Conservation (phyloP, 2,113 vertebrate genomes). For the Menidia beryllina region DNA sequence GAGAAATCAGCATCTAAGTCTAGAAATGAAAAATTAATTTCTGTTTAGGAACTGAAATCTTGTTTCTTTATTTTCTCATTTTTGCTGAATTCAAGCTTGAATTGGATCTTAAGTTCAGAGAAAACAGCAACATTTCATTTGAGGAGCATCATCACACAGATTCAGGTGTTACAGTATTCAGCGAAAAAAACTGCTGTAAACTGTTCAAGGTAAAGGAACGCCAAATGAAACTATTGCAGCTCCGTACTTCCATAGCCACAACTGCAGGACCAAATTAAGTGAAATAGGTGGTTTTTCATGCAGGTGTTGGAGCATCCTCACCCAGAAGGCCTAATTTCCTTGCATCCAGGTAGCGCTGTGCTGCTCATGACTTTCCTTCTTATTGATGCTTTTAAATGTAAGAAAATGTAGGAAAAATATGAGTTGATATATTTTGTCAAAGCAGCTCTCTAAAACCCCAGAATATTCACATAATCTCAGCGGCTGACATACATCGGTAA, state of each 20-base stretch:
- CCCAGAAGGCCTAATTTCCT: neutral
- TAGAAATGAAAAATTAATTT: neutral
- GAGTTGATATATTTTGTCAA: neutral
- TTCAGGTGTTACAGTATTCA: neutral
- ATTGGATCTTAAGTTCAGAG: slow-evolving; percentile 12
- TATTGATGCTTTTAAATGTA: neutral
- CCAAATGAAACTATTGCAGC: neutral
- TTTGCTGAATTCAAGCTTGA: slow-evolving; percentile 9
- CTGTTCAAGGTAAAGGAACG: neutral
- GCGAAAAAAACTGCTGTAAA: slow-evolving; percentile 9
- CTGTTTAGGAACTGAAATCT: slow-evolving; percentile 3
- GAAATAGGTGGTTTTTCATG: neutral
- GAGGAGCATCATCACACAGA: slow-evolving; percentile 11
- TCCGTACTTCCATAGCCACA: too few relatives aligned
- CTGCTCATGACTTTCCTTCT: neutral
- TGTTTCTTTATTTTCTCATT: slow-evolving; percentile 10
- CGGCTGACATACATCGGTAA: neutral
- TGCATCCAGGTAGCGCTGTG: neutral
- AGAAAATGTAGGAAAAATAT: neutral
- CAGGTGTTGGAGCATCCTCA: neutral
- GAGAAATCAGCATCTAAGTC: neutral
- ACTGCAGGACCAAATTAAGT: too few relatives aligned
- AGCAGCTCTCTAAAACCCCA: neutral
- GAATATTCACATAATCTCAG: neutral
- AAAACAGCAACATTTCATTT: neutral